Evolutionary conservation across 2,797 vertebrate genomes (phyloP).

Genomic region (Microctenopoma stevenorrisi): DNA sequence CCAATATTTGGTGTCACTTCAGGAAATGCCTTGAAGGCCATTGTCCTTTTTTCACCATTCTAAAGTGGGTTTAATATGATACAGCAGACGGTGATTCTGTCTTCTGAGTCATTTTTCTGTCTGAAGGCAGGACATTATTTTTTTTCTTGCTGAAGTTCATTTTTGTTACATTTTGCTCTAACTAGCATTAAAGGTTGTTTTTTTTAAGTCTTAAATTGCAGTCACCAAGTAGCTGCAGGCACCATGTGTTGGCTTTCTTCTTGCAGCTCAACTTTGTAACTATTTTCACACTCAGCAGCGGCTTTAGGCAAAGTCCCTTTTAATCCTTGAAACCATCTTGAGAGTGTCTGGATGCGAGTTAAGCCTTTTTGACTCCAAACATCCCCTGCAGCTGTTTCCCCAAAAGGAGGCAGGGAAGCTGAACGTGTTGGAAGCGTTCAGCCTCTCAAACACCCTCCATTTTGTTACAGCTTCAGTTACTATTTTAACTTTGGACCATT

Average conservation of each 20-base stretch:
- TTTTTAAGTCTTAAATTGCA: constrained; percentile 37
- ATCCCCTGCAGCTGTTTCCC: constrained; percentile 74
- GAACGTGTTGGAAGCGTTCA: constrained; percentile 48
- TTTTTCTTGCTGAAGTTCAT: constrained; percentile 9
- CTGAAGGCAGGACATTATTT: too few relatives aligned
- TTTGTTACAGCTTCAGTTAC: constrained; percentile 9
- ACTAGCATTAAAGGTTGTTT: constrained; percentile 45
- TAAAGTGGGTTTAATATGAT: too few relatives aligned
- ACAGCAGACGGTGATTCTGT: too few relatives aligned
- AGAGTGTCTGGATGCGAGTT: constrained; percentile 65
- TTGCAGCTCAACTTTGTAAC: constrained; percentile 50
- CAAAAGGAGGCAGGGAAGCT: constrained; percentile 57
- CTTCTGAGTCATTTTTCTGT: neutral
- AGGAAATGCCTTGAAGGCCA: too few relatives aligned
- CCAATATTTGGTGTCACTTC: neutral
- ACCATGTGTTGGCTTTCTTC: constrained; percentile 34
- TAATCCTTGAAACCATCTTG: constrained; percentile 73
- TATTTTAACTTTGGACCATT: neutral
- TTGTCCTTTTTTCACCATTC: neutral
- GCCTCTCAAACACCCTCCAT: constrained; percentile 26
- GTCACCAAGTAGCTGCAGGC: constrained; percentile 35
- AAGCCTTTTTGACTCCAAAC: constrained; percentile 72
- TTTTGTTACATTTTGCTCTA: constrained; percentile 51
- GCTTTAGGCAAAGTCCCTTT: constrained; percentile 72
- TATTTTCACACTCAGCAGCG: constrained; percentile 64